A percentile compares a stretch with the other conserved stretches of the same genome.
Conservation (phyloP, 2,888 invertebrate genomes). For the Sinodicranocentrus sp. region DNA sequence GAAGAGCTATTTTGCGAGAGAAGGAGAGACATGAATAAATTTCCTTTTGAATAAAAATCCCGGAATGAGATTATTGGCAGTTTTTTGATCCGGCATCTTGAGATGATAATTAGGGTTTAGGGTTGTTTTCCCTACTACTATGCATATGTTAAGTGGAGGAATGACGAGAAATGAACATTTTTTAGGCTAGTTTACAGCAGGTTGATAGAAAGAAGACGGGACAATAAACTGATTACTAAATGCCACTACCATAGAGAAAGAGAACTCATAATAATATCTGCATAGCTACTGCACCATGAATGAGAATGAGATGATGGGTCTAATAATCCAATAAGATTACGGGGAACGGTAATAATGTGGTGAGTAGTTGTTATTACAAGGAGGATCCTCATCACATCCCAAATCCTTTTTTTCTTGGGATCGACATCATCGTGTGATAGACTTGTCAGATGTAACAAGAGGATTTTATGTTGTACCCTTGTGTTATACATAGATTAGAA, state of each 20-base stretch:
- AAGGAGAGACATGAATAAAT: not conserved
- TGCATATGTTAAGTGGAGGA: not conserved
- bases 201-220: too few species aligned
- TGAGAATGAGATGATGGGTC: constrained; percentile 41
- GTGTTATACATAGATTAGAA: not conserved
- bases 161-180: not conserved
- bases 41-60: constrained; percentile 6
- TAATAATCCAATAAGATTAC: constrained; percentile 66
- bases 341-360: constrained; percentile 59
- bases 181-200: not conserved
- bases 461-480: not conserved
- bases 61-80: constrained; percentile 27
- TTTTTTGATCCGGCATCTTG: constrained; percentile 40
- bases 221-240: constrained; percentile 1
- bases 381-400: constrained; percentile 63
- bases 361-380: constrained; percentile 64
- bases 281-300: not conserved
- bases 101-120: constrained; percentile 58
- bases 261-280: constrained; percentile 26
- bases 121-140: not conserved
- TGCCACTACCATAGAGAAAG: not conserved
- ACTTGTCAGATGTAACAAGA: constrained; percentile 7
- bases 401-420: constrained; percentile 40
- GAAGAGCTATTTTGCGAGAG: too few species aligned
- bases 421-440: constrained; percentile 8